Evolutionary conservation across 2,888 invertebrate species (phyloP), one percentile per base, ranked within the genome.

Genomic region (Pristionchus japonicus): DNA sequence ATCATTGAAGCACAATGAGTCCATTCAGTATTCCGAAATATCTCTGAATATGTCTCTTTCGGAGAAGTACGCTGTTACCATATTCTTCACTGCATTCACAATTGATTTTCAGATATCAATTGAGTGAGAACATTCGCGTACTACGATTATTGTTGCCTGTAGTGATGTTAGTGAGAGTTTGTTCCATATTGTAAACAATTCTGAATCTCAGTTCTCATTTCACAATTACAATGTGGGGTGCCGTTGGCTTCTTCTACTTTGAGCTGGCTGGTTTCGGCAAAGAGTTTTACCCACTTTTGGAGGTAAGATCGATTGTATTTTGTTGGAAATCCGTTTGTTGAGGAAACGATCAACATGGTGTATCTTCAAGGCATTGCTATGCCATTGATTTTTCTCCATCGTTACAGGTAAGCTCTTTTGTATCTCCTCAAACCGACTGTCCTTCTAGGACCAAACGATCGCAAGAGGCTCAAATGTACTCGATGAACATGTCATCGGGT

Each of bases 311-410:
- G n/a, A n/a, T 57, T 57, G 6, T 43, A 43, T 43, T 43, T n/a
- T n/a, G n/a, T 52, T 23, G 52, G 17, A 52, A 20, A 52, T 1
- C 61, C 11, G 13, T 0, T 11, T 52, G 47, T 3, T 52, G 17
- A 70, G 70, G 70, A 70, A 31, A 70, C 70, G 6, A 15, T 70
- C 23, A 70, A 70, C 9, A 37, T 70, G 15, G 70, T 70, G 7
- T 70, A 70, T 20, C 70, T 70, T 31, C 70, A 70, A 37, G 70
- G 70, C 37, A 70, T 70, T 17, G 70, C 70, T 4, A 70, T 70
- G 70, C 70, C 70, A 6, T 23, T 0, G 6, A 70, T 70, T 6
- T 70, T 70, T 34, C 23, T 37, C 20, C 3, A 9, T 37, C 70
- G 37, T 2, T 37, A 70, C 70, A 34, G 70, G 70, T 37, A 57